Evolutionary conservation across 1,140 invertebrate genomes (phyloP), one percentile per base, ranked within the genome.

Genomic region (Patella vulgata): DNA sequence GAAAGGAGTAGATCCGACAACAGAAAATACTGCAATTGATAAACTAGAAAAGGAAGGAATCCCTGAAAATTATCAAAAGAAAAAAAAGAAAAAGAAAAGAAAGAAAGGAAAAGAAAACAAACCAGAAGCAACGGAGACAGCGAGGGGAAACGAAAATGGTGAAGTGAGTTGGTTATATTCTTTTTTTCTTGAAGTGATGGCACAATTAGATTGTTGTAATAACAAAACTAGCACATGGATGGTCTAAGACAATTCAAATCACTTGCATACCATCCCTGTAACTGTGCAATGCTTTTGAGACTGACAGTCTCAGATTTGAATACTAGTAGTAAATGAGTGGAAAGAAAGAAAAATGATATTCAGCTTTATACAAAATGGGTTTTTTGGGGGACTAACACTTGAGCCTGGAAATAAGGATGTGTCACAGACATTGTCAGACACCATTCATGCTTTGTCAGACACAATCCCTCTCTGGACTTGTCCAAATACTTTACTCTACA

Each of bases 91-190:
- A 54, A 82, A 76, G 57, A 79, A 75, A 58, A 79, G 80, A 71
- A 91, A 90, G 73, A 90, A 89, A 74, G 89, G 88, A 74, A 87
- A 87, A 68, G 76, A 78, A 62, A 84, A 86, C 68, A 83, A 87
- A 67, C 82, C 90, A 74, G 87, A 90, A 69, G 88, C 88, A 75
- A 82, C 87, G 33, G 88, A 89, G 68, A 85, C 12, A 8, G 27
- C 30, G 87, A 64, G 76, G 40, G 46, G 47, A 39, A 6, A 51
- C 43, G 25, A 39, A 31, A 30, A 51, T 48, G 52, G 43, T 43
- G 27, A 19, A 5, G 21, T 59, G 27, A 30, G 12, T 27, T 3
- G 19, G 30, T 40, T 30, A 36, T 23, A 28, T 5, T n/a, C 12
- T 27, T 17, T 42, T 25, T 55, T 12, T 57, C 3, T 48, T 33